Percentiles rank a stretch among this genome's conserved stretches.
These are phyloP conservation scores for Orthosia incerta DNA, from an alignment of 2,888 invertebrate species.

Conservation along the genomic window DNA sequence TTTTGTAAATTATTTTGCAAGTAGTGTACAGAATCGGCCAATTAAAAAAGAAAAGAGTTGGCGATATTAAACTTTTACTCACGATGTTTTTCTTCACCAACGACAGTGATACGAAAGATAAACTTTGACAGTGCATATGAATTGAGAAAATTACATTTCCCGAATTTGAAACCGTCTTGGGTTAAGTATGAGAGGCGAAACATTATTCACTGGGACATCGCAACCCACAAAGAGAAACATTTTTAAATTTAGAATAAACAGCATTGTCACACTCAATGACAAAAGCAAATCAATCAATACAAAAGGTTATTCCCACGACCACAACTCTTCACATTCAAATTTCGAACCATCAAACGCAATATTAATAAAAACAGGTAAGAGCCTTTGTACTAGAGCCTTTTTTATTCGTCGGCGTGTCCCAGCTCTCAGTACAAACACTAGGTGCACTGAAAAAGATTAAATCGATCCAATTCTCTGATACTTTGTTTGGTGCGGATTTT, in stretches of 20 bases:
- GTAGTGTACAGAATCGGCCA: no score
- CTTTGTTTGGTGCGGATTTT: slow-evolving; percentile 63
- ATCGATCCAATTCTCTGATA: slow-evolving; percentile 70
- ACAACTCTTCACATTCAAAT: not conserved
- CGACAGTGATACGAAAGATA: no score
- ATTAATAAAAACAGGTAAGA: slow-evolving; percentile 52
- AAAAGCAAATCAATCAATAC: not conserved
- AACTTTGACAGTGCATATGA: no score
- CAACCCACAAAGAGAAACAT: no score
- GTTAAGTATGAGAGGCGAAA: no score
- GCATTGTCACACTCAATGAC: not conserved
- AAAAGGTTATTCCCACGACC: not conserved
- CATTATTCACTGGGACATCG: no score
- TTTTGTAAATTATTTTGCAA: no score
- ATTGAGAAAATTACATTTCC: no score
- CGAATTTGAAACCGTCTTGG: no score
- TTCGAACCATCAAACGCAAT: slow-evolving; percentile 14
- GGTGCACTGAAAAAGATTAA: slow-evolving; percentile 70
- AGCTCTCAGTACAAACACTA: slow-evolving; percentile 64
- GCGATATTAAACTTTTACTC: no score
- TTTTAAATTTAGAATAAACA: not conserved
- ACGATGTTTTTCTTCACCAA: no score
- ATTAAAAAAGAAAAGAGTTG: no score
- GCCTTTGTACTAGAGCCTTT: slow-evolving; percentile 40
- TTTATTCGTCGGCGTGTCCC: slow-evolving; percentile 58